Evolutionary conservation across 2,888 invertebrate species (phyloP).

Genomic region (Lapara coniferarum): DNA sequence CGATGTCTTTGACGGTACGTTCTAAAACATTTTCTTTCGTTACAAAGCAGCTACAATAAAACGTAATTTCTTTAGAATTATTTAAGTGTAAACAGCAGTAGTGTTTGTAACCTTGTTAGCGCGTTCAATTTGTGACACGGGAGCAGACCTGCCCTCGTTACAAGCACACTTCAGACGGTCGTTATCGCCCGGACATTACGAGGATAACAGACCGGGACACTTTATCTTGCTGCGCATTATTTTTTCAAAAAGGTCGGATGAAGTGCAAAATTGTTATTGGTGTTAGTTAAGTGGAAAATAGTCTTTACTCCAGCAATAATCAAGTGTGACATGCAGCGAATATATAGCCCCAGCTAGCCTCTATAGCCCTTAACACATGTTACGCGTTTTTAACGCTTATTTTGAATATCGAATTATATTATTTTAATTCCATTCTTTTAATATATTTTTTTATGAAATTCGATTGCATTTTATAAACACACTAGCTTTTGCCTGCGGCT

Average conservation of each 20-base stretch:
- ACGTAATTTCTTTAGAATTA: constrained; percentile 21
- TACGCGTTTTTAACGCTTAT: too few relatives aligned
- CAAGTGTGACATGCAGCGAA: not conserved
- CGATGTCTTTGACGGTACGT: not conserved
- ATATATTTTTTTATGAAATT: too few relatives aligned
- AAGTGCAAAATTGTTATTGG: constrained; percentile 18
- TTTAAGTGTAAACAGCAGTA: constrained; percentile 23
- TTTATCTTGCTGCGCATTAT: constrained; percentile 18
- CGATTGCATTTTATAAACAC: too few relatives aligned
- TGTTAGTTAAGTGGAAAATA: not conserved
- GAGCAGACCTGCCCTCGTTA: constrained; percentile 27
- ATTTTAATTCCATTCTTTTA: too few relatives aligned
- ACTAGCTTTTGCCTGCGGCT: too few relatives aligned
- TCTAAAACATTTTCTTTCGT: not conserved
- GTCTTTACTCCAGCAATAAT: not conserved
- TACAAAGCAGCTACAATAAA: not conserved
- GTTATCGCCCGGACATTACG: constrained; percentile 28
- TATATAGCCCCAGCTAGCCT: too few relatives aligned
- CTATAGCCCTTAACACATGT: too few relatives aligned
- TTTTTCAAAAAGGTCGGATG: constrained; percentile 20
- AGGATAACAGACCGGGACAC: constrained; percentile 24
- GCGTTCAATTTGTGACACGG: constrained; percentile 29
- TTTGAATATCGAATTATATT: too few relatives aligned
- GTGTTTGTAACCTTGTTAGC: constrained; percentile 27
- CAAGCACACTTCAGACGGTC: constrained; percentile 28